Evolutionary conservation across 2,113 vertebrate species (phyloP), one percentile per base, ranked within the genome.

Genomic region (Callaeas wilsoni): DNA sequence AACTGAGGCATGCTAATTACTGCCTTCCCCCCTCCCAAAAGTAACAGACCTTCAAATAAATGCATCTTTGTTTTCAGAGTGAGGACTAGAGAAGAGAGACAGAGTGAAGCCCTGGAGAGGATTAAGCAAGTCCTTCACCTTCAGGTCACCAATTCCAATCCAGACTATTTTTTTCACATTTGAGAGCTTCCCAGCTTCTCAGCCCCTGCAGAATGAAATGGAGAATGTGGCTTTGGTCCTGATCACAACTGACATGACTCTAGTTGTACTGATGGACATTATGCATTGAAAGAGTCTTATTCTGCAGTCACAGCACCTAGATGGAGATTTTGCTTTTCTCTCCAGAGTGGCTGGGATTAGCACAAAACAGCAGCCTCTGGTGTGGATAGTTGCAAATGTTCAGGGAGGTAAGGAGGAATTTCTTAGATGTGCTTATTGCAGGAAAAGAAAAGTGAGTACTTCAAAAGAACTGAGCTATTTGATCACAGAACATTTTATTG

Each of bases 1-100:
- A 93, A 92, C 63, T 53, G 75, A 89, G 63, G 62, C 70, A 93
- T 87, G 52, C 64, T 96, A 95, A 97, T 96, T 93, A 41, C 32
- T 67, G 41, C 64, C 71, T 62, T 39, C 37, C 7, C n/a, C 18
- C 12, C 5, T 52, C 21, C 12, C 46, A n/a, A 89, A 84, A 78
- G 67, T 69, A 84, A 42, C 69, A 87, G 65, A 87, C n/a, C 79
- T 94, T 75, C 84, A 84, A 80, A 80, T 94, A 86, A 96, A 76
- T 65, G 79, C 32, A 25, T 75, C 82, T 81, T 87, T 93, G 69
- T 71, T 91, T 88, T 87, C 37, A 65, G 73, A 75, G 65, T 30
- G 44, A 87, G 52, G 59, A 16, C 59, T 79, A 19, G 64, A 74
- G 42, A 80, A 44, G 59, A 76, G 70, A 90, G 37, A 3, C 50